Percentiles rank a stretch among this genome's conserved stretches.
Evolutionary conservation across 2,113 vertebrate species (phyloP).

Genomic region (Proterorhinus semilunaris): DNA sequence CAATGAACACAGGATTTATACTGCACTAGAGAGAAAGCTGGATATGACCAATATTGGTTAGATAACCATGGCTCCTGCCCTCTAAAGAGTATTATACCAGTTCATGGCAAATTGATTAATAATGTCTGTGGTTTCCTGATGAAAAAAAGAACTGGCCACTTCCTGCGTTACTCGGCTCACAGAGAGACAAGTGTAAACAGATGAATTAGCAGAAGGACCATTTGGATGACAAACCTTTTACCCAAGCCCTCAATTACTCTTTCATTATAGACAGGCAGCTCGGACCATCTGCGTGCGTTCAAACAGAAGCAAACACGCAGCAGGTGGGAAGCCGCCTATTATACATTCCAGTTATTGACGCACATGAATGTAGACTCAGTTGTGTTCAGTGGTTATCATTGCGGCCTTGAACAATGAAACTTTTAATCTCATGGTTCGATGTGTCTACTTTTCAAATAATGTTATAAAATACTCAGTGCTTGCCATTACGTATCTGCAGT

Average conservation of each 20-base stretch:
- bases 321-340: slow-evolving; percentile 18
- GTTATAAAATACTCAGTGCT: slow-evolving; percentile 4
- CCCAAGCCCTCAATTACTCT: not conserved
- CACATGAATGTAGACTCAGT: slow-evolving; percentile 11
- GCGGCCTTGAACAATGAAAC: slow-evolving; percentile 10
- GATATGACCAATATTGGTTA: no score
- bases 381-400: slow-evolving; percentile 5
- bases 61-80: slow-evolving; percentile 22
- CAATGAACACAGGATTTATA: slow-evolving; percentile 27
- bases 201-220: slow-evolving; percentile 1
- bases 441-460: slow-evolving; percentile 11
- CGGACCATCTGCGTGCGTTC: slow-evolving; percentile 21
- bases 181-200: not conserved
- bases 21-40: slow-evolving; percentile 21
- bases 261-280: not conserved
- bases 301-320: slow-evolving; percentile 11
- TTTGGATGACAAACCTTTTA: slow-evolving; percentile 13
- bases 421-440: slow-evolving; percentile 15
- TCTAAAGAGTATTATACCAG: not conserved
- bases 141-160: not conserved
- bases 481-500: no score
- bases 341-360: slow-evolving; percentile 2
- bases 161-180: not conserved
- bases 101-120: not conserved
- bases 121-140: not conserved